Base-by-base conservation (phyloP, 2,888 invertebrate genomes). In the Diaphora mendica region DNA sequence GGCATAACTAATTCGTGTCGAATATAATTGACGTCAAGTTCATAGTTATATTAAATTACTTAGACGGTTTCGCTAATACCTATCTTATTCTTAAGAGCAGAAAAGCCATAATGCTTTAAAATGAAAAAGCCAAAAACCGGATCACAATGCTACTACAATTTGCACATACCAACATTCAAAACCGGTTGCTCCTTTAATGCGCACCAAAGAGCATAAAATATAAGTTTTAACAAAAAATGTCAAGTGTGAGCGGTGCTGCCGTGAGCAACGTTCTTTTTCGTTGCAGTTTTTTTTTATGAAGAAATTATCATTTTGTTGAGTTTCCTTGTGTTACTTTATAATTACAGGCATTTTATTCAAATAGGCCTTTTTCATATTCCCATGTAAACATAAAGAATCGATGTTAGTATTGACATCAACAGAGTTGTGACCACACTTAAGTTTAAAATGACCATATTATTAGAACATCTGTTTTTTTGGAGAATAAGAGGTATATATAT, bases 21-120 rank as follows among this genome's bases (percentile, higher is more conserved):
- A 59, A 59, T 8, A 33, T 33, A 42, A 64, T 70, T 70, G 64
- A 70, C 70, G 70, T 64, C 70, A 70, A 23, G 42, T 30, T 13
- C 39, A 42, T 20, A 42, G 59, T 15, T 26, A 26, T 3, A 55
- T 23, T 55, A n/a, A n/a, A 55, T 55, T 3, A 23, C 11, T 26
- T 59, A 15, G 59, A n/a, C 0, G 26, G 26, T 26, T 26, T 15
- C 13, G 1, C 7, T 26, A 59, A 11, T 26, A n/a, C 26, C 59
- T 42, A 30, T 20, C 33, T 33, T 68, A 51, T 30, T 2, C 23
- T 15, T 1, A 62, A 69, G 42, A n/a, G n/a, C n/a, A n/a, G n/a
- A n/a, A 7, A 26, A 44, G 7, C 8, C 30, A 67, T 17, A 44
- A 30, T 59, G 3, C 15, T 26, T 26, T 59, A 26, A 55, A 59